phyloP scores from a whole-genome alignment of 2,888 invertebrate genomes.

The Polia nebulosa region DNA sequence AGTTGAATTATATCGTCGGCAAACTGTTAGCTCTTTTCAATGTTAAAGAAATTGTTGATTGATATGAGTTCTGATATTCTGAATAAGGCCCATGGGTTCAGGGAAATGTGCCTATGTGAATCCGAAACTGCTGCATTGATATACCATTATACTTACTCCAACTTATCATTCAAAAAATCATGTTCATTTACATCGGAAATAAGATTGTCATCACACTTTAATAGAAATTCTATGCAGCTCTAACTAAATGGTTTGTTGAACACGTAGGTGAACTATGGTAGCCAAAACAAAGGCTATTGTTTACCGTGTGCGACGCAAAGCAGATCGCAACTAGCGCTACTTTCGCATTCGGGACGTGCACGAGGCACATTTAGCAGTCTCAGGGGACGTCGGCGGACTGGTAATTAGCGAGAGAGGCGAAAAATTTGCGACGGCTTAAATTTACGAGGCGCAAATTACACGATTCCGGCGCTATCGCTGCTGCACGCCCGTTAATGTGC shows the following conservation, averaged over 20 bases:
- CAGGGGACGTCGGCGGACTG: conserved; percentile 87
- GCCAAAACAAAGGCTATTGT: conserved; percentile 89
- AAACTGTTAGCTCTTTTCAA: background rate
- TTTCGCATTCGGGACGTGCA: conserved; percentile 88
- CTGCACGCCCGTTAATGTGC: conserved; percentile 88
- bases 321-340: conserved; percentile 83
- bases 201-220: conserved; percentile 56
- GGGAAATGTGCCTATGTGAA: background rate
- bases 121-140: background rate
- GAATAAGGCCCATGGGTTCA: background rate
- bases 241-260: conserved; percentile 77
- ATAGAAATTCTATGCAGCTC: conserved; percentile 69
- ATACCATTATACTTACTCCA: background rate
- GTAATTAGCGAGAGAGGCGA: conserved; percentile 90
- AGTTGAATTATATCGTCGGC: conserved; percentile 1
- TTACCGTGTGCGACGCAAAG: conserved; percentile 80
- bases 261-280: conserved; percentile 82
- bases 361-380: conserved; percentile 89
- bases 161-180: conserved; percentile 23
- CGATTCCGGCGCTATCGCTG: conserved; percentile 89
- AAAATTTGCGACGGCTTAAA: conserved; percentile 91
- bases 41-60: background rate
- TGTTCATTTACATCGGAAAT: conserved; percentile 47
- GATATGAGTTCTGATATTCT: background rate
- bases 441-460: conserved; percentile 91